Evolutionary conservation across 2,888 invertebrate genomes (phyloP).

Genomic region (Dynastes maya): DNA sequence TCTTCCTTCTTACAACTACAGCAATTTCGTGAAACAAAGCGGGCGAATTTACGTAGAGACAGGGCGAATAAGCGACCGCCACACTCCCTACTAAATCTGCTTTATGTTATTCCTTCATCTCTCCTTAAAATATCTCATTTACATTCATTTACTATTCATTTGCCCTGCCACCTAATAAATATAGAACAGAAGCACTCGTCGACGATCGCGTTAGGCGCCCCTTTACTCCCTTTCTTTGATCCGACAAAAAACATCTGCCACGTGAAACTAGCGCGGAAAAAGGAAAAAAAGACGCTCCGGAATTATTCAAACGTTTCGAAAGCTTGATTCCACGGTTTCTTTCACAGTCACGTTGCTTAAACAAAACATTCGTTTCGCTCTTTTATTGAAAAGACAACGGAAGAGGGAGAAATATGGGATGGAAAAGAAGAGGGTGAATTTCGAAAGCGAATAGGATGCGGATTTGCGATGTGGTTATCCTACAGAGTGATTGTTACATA

Average conservation of each 20-base stretch:
- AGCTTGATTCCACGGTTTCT: constrained; percentile 49
- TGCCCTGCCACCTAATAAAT: constrained; percentile 45
- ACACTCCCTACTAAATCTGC: background rate
- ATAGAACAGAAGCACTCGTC: constrained; percentile 43
- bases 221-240: constrained; percentile 24
- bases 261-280: constrained; percentile 35
- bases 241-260: constrained; percentile 46
- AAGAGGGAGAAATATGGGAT: no score
- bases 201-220: constrained; percentile 20
- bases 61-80: background rate
- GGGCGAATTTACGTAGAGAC: constrained; percentile 1
- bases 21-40: constrained; percentile 14
- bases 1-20: background rate
- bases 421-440: background rate
- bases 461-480: no score
- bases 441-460: no score
- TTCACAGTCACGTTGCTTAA: constrained; percentile 50
- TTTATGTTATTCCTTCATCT: constrained; percentile 29
- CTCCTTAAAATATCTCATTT: constrained; percentile 44
- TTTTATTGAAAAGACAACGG: background rate
- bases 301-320: constrained; percentile 45
- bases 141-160: constrained; percentile 47
- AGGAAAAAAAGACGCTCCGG: background rate
- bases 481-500: no score
- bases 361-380: constrained; percentile 35